Percentiles rank a stretch among this genome's conserved stretches.
These are phyloP conservation scores for Anguilla marmorata DNA, from an alignment of 2,797 vertebrate species.

Conservation along the genomic window DNA sequence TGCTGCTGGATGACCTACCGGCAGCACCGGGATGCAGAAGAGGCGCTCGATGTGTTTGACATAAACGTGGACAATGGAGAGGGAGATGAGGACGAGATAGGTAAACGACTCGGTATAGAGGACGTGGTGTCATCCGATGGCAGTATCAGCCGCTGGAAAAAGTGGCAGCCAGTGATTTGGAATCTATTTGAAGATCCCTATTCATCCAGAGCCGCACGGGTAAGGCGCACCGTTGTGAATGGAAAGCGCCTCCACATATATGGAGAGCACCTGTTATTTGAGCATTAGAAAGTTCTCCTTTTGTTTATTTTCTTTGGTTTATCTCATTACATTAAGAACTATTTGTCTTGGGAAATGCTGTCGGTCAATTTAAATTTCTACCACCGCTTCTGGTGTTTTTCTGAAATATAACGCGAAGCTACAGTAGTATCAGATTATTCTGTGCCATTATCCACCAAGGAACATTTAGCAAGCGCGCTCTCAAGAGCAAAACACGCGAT, in stretches of 20 bases:
- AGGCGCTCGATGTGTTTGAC: slow-evolving; percentile 95
- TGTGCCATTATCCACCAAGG: background rate
- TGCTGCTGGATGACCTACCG: slow-evolving; percentile 98
- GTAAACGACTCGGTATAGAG: slow-evolving; percentile 85
- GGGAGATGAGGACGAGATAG: slow-evolving; percentile 73
- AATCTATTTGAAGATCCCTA: slow-evolving; percentile 98
- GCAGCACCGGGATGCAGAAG: slow-evolving; percentile 94
- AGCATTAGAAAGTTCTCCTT: slow-evolving; percentile 15
- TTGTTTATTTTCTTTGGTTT: background rate
- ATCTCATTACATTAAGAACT: background rate
- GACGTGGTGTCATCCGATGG: slow-evolving; percentile 76
- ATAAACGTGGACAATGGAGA: slow-evolving; percentile 74
- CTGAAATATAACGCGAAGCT: background rate
- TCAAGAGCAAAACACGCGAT: background rate
- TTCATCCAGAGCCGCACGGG: slow-evolving; percentile 95
- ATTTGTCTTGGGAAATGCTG: background rate
- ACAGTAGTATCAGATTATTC: background rate
- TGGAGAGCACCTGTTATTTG: background rate
- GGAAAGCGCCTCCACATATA: background rate
- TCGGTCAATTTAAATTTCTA: background rate
- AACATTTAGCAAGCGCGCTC: background rate
- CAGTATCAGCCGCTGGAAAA: slow-evolving; percentile 81
- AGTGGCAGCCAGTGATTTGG: slow-evolving; percentile 92
- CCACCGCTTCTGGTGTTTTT: background rate
- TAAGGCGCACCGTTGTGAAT: slow-evolving; percentile 71